Conservation (phyloP, 2,797 vertebrate genomes). For the Acipenser oxyrinchus region DNA sequence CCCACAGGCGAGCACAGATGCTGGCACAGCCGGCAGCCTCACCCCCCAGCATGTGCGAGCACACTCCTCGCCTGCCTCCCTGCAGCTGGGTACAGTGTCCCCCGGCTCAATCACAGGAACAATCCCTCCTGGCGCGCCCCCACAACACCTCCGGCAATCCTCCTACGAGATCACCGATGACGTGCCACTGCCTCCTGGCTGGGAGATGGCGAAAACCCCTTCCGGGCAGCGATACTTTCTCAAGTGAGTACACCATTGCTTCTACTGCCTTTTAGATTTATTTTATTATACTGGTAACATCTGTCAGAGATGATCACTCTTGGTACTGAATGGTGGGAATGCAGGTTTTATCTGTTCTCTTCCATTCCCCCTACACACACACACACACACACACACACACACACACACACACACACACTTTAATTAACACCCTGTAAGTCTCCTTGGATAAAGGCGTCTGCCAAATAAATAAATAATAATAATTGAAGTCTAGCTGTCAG, state of each 20-base stretch:
- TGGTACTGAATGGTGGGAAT: not conserved
- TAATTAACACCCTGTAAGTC: too few species aligned
- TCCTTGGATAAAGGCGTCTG: not conserved
- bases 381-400: too few species aligned
- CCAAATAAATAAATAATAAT: not conserved
- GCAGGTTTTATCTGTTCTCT: not conserved
- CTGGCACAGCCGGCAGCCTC: conserved; percentile 72
- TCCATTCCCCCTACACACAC: not conserved
- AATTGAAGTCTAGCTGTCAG: not conserved
- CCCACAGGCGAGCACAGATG: conserved; percentile 82
- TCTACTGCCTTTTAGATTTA: conserved; percentile 6
- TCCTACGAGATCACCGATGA: conserved; percentile 94
- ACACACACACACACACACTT: too few species aligned
- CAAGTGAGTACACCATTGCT: conserved; percentile 68
- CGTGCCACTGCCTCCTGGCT: conserved; percentile 81
- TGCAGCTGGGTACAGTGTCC: conserved; percentile 78
- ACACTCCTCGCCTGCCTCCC: conserved; percentile 88
- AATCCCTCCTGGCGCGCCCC: conserved; percentile 59
- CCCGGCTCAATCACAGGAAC: conserved; percentile 71
- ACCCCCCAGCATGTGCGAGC: conserved; percentile 83
- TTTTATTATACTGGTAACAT: not conserved
- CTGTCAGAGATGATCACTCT: not conserved
- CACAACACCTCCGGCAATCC: conserved; percentile 89
- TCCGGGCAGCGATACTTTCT: conserved; percentile 90
- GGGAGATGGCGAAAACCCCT: conserved; percentile 94